Conservation (phyloP, 1,140 invertebrate species). For the Drosophila leontia region DNA sequence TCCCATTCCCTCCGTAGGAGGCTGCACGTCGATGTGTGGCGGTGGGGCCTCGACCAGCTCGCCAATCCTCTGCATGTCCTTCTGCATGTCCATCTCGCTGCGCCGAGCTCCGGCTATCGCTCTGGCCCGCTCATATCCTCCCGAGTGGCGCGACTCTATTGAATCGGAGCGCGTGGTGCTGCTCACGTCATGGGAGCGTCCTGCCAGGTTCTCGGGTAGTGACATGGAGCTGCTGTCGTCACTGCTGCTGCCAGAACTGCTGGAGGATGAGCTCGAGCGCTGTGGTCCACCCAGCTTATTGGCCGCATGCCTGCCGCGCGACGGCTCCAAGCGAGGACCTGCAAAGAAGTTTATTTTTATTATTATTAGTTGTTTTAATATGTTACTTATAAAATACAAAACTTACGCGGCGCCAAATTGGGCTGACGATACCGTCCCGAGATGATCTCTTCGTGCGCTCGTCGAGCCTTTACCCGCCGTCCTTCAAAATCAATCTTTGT, state of each 20-base stretch:
- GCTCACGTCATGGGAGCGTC: slow-evolving; percentile 66
- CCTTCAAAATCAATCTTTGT: slow-evolving; percentile 84
- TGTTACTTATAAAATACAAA: no score
- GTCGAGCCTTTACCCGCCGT: slow-evolving; percentile 75
- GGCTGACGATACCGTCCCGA: slow-evolving; percentile 83
- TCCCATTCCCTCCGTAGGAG: slow-evolving; percentile 57
- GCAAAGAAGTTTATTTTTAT: not conserved
- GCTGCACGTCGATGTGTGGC: slow-evolving; percentile 80
- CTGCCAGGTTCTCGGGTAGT: slow-evolving; percentile 49
- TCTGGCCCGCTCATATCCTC: slow-evolving; percentile 71
- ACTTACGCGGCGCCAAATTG: slow-evolving; percentile 77
- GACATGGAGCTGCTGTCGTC: slow-evolving; percentile 73
- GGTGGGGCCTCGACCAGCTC: slow-evolving; percentile 61
- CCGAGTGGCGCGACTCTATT: slow-evolving; percentile 76
- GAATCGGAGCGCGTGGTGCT: slow-evolving; percentile 81
- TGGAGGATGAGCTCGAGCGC: slow-evolving; percentile 71
- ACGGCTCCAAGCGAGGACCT: slow-evolving; percentile 71
- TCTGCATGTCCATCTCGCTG: slow-evolving; percentile 80
- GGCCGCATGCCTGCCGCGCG: slow-evolving; percentile 42
- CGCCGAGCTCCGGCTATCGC: slow-evolving; percentile 76
- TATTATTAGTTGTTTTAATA: no score
- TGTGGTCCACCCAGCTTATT: slow-evolving; percentile 42
- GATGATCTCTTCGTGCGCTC: slow-evolving; percentile 84
- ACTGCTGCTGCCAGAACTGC: slow-evolving; percentile 61
- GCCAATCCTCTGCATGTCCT: slow-evolving; percentile 66